phyloP scores from a whole-genome alignment of 2,888 invertebrate genomes.

The Diloba caeruleocephala region DNA sequence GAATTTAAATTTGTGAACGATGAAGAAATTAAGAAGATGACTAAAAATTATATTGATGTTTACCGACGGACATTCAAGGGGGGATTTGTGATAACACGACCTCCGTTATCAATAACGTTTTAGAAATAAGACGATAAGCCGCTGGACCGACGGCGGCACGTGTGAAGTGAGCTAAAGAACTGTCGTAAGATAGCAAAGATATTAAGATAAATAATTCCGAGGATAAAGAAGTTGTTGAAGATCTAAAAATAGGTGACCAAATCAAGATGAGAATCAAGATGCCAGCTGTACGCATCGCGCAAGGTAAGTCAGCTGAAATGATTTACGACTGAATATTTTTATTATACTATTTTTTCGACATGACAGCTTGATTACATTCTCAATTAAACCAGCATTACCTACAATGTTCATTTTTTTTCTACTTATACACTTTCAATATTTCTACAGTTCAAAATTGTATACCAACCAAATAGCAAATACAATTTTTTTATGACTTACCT shows the following conservation, averaged over 20 bases:
- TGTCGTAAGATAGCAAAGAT: conserved; percentile 75
- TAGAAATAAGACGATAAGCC: conserved; percentile 80
- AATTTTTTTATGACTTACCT: conserved; percentile 18
- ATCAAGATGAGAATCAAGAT: conserved; percentile 99
- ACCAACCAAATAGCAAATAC: background rate
- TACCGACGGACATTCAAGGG: conserved; percentile 80
- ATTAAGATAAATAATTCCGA: conserved; percentile 80
- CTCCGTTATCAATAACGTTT: conserved; percentile 80
- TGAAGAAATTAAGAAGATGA: conserved; percentile 78
- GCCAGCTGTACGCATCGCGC: conserved; percentile 98
- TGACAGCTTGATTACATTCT: background rate
- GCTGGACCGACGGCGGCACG: conserved; percentile 85
- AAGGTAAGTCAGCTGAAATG: conserved; percentile 91
- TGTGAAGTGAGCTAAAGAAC: conserved; percentile 84
- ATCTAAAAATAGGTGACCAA: conserved; percentile 89
- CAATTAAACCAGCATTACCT: too few relatives aligned
- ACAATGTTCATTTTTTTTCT: too few relatives aligned
- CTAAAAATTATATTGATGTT: conserved; percentile 67
- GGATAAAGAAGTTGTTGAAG: conserved; percentile 82
- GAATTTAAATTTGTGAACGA: conserved; percentile 58
- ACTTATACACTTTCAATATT: too few relatives aligned
- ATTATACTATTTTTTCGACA: conserved; percentile 1
- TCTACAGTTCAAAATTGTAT: background rate
- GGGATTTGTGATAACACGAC: conserved; percentile 76
- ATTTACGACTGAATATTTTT: conserved; percentile 7